Evolutionary conservation across 2,113 vertebrate genomes (phyloP).

Genomic region (Dendropsophus ebraccatus): DNA sequence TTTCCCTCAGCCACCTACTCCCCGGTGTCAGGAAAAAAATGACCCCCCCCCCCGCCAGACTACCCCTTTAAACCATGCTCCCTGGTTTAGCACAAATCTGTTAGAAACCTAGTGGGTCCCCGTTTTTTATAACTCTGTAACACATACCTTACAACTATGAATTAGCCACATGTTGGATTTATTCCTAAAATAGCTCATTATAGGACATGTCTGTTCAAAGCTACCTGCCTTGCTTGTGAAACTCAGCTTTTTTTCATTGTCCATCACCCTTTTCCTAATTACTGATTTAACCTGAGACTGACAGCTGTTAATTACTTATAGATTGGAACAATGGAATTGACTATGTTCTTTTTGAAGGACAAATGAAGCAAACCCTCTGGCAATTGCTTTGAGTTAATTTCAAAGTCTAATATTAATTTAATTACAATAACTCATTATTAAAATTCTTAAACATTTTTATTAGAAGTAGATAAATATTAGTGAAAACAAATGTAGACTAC

Average conservation of each 20-base stretch:
- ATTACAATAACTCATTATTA: conserved; percentile 62
- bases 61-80: no score
- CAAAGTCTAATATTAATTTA: conserved; percentile 56
- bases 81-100: no score
- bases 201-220: background rate
- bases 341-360: conserved; percentile 34
- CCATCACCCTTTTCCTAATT: conserved; percentile 42
- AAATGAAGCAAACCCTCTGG: conserved; percentile 53
- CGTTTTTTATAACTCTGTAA: background rate
- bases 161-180: background rate
- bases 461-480: conserved; percentile 54
- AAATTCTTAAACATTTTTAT: conserved; percentile 47
- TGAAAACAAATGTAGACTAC: conserved; percentile 35
- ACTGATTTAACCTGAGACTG: conserved; percentile 47
- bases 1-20: no score
- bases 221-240: conserved; percentile 22
- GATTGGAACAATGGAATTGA: conserved; percentile 46
- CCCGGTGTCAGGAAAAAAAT: no score
- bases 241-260: conserved; percentile 6
- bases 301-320: conserved; percentile 59
- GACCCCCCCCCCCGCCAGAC: no score
- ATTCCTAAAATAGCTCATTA: background rate
- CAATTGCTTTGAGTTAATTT: conserved; percentile 58
- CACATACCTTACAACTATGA: background rate
- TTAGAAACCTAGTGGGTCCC: no score